These are phyloP conservation scores for Turritopsis rubra DNA, from an alignment of 30 jellyfish, hydroid and myxozoan species.

Conservation along the genomic window DNA sequence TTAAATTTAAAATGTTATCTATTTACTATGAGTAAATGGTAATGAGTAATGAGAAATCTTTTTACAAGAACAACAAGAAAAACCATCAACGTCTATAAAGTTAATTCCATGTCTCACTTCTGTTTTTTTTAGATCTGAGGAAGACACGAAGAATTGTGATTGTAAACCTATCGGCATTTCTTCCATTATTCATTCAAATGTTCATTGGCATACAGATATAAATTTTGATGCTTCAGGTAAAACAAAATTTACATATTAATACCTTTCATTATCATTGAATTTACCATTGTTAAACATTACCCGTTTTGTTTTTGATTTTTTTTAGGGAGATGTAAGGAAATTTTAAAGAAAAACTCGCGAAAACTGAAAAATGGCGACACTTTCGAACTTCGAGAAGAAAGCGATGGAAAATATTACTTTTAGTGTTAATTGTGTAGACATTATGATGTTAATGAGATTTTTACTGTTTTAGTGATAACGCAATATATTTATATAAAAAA, in stretches of 20 bases:
- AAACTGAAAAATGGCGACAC: not conserved
- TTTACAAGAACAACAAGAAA: no score
- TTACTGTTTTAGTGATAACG: not conserved
- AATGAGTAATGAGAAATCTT: no score
- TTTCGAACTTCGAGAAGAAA: not conserved
- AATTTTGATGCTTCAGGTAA: not conserved
- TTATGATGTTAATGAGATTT: not conserved
- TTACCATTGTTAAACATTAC: no score
- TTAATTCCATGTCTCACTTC: not conserved
- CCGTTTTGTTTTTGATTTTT: no score
- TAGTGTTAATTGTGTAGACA: no score
- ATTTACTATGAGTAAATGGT: no score
- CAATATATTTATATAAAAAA: not conserved
- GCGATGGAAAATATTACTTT: not conserved
- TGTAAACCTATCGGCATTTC: not conserved
- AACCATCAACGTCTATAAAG: no score
- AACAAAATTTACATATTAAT: no score
- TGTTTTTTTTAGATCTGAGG: not conserved
- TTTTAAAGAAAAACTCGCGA: not conserved
- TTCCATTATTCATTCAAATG: not conserved
- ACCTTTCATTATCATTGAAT: no score
- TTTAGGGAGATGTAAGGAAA: not conserved
- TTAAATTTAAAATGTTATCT: no score
- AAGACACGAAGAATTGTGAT: not conserved
- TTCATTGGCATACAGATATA: not conserved